Percentiles rank a stretch among this genome's conserved stretches.
Conservation (phyloP, 2,888 invertebrate genomes). For the Sphecodes monilicornis region DNA sequence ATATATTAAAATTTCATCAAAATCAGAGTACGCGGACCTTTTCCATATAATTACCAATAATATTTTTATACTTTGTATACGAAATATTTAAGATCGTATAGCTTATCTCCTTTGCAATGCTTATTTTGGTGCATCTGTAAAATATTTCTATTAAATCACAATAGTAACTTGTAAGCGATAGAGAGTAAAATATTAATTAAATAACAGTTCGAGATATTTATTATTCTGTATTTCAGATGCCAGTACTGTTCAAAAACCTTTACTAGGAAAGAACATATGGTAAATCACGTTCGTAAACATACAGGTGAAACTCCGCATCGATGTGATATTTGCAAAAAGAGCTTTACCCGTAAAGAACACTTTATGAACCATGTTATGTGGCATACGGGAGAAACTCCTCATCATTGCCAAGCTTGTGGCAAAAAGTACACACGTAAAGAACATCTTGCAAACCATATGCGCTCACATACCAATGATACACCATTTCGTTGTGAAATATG, state of each 20-base stretch:
- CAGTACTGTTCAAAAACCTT: slow-evolving; percentile 92
- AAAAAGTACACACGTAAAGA: slow-evolving; percentile 96
- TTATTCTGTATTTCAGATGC: slow-evolving; percentile 85
- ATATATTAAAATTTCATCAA: too few species aligned
- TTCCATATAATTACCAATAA: too few species aligned
- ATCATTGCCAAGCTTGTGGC: slow-evolving; percentile 94
- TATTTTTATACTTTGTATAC: too few species aligned
- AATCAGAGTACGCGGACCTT: too few species aligned
- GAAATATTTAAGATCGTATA: too few species aligned
- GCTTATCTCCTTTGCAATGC: too few species aligned
- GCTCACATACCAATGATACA: slow-evolving; percentile 95
- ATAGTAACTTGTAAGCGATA: too few species aligned
- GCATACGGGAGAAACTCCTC: slow-evolving; percentile 94
- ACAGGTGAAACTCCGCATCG: slow-evolving; percentile 92
- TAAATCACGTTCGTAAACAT: slow-evolving; percentile 91
- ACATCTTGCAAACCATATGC: slow-evolving; percentile 94
- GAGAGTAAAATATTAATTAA: too few species aligned
- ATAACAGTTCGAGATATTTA: neutral
- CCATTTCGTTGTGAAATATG: slow-evolving; percentile 95
- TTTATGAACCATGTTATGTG: slow-evolving; percentile 93
- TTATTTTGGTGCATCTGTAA: too few species aligned
- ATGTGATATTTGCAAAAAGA: slow-evolving; percentile 92
- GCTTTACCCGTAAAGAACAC: slow-evolving; percentile 91
- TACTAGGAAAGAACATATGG: slow-evolving; percentile 92
- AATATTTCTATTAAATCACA: too few species aligned